These are phyloP conservation scores for Bradypus variegatus DNA, from an alignment of 2,797 vertebrate species.

Conservation along the genomic window DNA sequence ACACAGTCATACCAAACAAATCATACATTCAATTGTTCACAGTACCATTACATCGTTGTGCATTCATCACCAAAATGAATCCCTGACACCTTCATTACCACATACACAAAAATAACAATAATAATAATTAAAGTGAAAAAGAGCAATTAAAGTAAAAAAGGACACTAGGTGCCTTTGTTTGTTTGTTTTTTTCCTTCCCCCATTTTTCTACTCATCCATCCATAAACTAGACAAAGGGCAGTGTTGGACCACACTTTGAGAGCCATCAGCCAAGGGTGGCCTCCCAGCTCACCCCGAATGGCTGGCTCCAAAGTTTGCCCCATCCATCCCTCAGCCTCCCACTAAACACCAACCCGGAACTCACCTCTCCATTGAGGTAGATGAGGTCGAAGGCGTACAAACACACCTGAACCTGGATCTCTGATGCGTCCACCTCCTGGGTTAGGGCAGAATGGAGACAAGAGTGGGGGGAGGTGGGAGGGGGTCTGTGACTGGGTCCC, in stretches of 20 bases:
- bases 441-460: background rate
- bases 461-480: accelerated
- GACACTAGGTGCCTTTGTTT: no score
- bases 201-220: no score
- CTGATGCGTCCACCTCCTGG: constrained; percentile 86
- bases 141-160: no score
- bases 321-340: accelerated
- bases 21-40: no score
- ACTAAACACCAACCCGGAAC: background rate
- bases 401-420: constrained; percentile 93
- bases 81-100: no score
- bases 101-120: no score
- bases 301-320: background rate
- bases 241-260: background rate
- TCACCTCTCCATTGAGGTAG: constrained; percentile 90
- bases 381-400: constrained; percentile 92
- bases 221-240: no score
- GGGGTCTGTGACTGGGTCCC: background rate
- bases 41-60: no score
- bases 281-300: background rate
- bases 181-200: no score
- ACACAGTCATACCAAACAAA: no score
- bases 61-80: no score
- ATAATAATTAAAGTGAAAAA: no score
- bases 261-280: accelerated